Evolutionary conservation across 1,140 invertebrate species (phyloP).

Genomic region (Halyomorpha halys): DNA sequence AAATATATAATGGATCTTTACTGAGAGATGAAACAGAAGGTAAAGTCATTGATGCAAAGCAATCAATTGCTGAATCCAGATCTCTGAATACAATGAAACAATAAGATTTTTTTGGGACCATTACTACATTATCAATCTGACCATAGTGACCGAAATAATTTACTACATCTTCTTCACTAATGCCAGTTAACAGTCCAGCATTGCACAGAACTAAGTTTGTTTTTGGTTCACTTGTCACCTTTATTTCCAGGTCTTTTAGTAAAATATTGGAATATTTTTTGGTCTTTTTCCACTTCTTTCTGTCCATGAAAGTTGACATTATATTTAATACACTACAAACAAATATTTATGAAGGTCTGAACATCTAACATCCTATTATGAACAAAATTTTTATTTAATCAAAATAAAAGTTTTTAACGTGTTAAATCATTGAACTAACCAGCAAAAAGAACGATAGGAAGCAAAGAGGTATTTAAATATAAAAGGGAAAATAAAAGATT

Average conservation of each 20-base stretch:
- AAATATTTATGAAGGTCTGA: too few relatives aligned
- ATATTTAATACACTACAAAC: too few relatives aligned
- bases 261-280: slow-evolving; percentile 18
- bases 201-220: slow-evolving; percentile 53
- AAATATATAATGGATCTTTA: slow-evolving; percentile 33
- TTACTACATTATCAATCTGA: slow-evolving; percentile 44
- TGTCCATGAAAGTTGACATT: slow-evolving; percentile 10
- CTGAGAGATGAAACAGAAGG: slow-evolving; percentile 40
- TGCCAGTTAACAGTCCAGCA: slow-evolving; percentile 60
- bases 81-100: slow-evolving; percentile 53
- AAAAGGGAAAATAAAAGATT: too few relatives aligned
- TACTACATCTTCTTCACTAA: slow-evolving; percentile 50
- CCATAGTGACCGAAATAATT: slow-evolving; percentile 42
- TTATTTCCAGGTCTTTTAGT: background rate
- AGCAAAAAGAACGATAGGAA: too few relatives aligned
- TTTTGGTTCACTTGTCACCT: background rate
- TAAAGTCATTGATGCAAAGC: slow-evolving; percentile 46
- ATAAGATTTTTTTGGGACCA: slow-evolving; percentile 63
- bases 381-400: too few relatives aligned
- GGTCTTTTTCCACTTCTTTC: background rate
- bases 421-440: too few relatives aligned
- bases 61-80: slow-evolving; percentile 39
- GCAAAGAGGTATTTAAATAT: too few relatives aligned
- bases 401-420: too few relatives aligned
- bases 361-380: too few relatives aligned